Conservation (phyloP, 2,797 vertebrate genomes). For the Austrolebias charrua region DNA sequence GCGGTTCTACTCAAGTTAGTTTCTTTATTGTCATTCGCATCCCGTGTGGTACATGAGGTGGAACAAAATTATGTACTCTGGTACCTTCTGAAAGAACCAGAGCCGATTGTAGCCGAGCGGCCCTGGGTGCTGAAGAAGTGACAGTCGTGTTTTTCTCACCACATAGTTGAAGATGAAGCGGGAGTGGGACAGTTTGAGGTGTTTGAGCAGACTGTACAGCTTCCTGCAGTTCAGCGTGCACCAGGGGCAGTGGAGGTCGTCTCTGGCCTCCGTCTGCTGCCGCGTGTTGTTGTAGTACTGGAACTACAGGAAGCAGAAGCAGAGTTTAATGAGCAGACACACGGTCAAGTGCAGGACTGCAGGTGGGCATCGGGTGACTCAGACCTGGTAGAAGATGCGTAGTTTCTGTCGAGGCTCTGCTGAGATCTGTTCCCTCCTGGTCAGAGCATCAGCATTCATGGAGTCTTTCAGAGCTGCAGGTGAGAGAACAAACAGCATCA, state of each 20-base stretch:
- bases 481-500: neutral
- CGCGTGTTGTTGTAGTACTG: slow-evolving; percentile 96
- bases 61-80: too few species aligned
- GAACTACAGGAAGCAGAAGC: slow-evolving; percentile 75
- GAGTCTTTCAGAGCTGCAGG: slow-evolving; percentile 88
- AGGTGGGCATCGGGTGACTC: neutral
- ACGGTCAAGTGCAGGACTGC: neutral
- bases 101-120: too few species aligned
- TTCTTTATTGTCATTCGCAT: too few species aligned
- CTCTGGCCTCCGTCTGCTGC: slow-evolving; percentile 96
- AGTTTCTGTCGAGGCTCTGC: slow-evolving; percentile 91
- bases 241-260: slow-evolving; percentile 98
- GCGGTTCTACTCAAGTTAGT: too few species aligned
- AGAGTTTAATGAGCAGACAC: neutral
- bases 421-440: slow-evolving; percentile 85
- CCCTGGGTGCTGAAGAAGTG: too few species aligned
- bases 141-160: slow-evolving; percentile 76
- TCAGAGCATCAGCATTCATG: slow-evolving; percentile 82
- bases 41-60: too few species aligned
- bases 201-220: slow-evolving; percentile 96
- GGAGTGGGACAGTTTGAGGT: slow-evolving; percentile 97
- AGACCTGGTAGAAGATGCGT: slow-evolving; percentile 95
- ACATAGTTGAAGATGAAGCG: slow-evolving; percentile 98
- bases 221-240: slow-evolving; percentile 96
- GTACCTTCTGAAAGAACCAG: too few species aligned